Conservation (phyloP, 2,113 vertebrate species). For the Dunckerocampus dactyliophorus region DNA sequence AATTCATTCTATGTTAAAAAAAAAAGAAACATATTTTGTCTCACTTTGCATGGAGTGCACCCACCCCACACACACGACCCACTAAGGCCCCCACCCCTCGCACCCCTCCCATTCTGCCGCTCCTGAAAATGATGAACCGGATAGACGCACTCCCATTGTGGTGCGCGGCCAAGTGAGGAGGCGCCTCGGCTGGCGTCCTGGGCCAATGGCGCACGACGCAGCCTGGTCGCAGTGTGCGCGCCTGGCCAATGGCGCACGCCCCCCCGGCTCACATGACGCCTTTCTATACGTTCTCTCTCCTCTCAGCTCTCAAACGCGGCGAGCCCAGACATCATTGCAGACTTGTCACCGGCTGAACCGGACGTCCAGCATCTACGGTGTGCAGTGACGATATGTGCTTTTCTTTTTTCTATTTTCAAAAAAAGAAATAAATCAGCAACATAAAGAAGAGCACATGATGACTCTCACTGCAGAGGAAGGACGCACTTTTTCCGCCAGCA, state of each 20-base stretch:
- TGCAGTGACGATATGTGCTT: slow-evolving; percentile 6
- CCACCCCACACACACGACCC: too few relatives aligned
- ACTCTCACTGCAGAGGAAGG: slow-evolving; percentile 11
- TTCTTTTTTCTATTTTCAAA: not conserved
- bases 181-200: slow-evolving; percentile 72
- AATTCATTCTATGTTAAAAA: too few relatives aligned
- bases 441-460: slow-evolving; percentile 1
- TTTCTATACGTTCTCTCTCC: slow-evolving; percentile 75
- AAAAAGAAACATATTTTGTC: not conserved
- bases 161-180: slow-evolving; percentile 68
- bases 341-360: slow-evolving; percentile 73
- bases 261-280: slow-evolving; percentile 80
- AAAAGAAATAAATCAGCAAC: not conserved
- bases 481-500: slow-evolving; percentile 53
- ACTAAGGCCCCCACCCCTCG: too few relatives aligned
- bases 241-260: slow-evolving; percentile 78
- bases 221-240: slow-evolving; percentile 71
- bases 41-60: not conserved
- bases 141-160: slow-evolving; percentile 79
- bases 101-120: too few relatives aligned
- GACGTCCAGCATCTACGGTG: slow-evolving; percentile 66
- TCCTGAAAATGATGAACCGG: slow-evolving; percentile 70
- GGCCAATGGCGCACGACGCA: slow-evolving; percentile 80
- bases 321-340: slow-evolving; percentile 77
- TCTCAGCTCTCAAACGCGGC: slow-evolving; percentile 74